These are phyloP conservation scores for Hemibagrus wyckioides DNA, from an alignment of 2,113 vertebrate species.

Conservation along the genomic window DNA sequence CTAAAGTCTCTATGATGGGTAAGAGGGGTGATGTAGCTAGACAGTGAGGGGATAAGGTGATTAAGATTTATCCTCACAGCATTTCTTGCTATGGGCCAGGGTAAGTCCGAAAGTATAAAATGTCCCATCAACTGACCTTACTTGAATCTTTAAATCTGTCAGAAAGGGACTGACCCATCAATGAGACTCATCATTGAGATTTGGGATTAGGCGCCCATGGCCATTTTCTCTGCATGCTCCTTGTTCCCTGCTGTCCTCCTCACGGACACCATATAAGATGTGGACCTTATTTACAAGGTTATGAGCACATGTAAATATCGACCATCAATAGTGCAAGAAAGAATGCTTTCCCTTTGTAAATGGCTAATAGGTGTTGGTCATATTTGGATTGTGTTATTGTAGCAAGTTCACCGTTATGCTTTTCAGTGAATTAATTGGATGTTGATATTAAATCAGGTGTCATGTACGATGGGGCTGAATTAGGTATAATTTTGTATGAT, in stretches of 20 bases:
- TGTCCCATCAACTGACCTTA: conserved; percentile 34
- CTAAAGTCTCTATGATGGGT: conserved; percentile 14
- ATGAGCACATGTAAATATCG: conserved; percentile 52
- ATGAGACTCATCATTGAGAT: conserved; percentile 4
- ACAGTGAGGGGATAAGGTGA: neutral
- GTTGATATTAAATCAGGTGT: conserved; percentile 18
- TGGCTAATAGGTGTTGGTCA: conserved; percentile 44
- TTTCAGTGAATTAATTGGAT: conserved; percentile 43
- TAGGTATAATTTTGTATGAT: conserved; percentile 3
- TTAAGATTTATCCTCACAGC: neutral
- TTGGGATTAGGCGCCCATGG: neutral
- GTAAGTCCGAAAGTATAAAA: conserved; percentile 8
- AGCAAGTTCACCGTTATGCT: conserved; percentile 33
- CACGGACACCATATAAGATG: conserved; percentile 27
- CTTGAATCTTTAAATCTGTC: conserved; percentile 39
- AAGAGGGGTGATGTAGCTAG: neutral
- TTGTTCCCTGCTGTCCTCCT: conserved; percentile 21
- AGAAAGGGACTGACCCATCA: conserved; percentile 23
- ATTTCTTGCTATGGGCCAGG: conserved; percentile 3
- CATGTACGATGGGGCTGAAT: conserved; percentile 5
- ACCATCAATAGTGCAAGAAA: conserved; percentile 38
- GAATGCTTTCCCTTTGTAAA: conserved; percentile 39
- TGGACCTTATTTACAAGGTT: conserved; percentile 39
- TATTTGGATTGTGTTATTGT: conserved; percentile 29
- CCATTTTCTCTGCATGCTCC: conserved; percentile 42